phyloP scores from a whole-genome alignment of 92 coral and sea anemone genomes.

The Porites cylindrica region DNA sequence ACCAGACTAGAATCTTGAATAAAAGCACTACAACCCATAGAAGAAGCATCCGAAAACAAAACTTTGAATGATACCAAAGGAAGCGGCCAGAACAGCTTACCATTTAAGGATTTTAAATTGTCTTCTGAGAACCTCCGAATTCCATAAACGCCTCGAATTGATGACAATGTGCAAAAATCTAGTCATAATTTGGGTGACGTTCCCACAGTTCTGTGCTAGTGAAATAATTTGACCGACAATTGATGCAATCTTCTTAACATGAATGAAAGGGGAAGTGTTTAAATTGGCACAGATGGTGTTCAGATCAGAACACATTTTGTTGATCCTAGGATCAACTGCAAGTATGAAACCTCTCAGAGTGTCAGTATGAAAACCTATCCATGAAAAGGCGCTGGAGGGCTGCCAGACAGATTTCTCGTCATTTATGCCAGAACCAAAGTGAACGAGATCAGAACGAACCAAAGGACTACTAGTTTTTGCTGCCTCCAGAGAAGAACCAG shows the following conservation, averaged over 20 bases:
- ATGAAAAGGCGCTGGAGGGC: background rate
- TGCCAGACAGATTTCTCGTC: slow-evolving; percentile 3
- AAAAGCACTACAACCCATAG: background rate
- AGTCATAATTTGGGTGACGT: slow-evolving; percentile 25
- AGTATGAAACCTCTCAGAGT: background rate
- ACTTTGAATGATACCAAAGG: background rate
- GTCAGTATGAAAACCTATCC: slow-evolving; percentile 16
- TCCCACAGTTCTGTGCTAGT: background rate
- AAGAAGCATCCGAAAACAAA: slow-evolving; percentile 5
- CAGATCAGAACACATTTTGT: background rate
- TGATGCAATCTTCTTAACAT: slow-evolving; percentile 1
- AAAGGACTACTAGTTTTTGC: background rate
- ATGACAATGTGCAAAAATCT: slow-evolving; percentile 1
- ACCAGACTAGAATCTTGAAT: slow-evolving; percentile 8
- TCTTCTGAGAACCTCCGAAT: background rate
- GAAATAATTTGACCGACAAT: slow-evolving; percentile 14
- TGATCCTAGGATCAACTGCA: background rate
- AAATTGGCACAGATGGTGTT: background rate
- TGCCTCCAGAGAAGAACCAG: background rate
- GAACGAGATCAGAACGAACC: slow-evolving; percentile 4
- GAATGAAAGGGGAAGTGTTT: background rate
- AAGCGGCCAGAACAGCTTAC: background rate
- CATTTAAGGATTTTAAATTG: slow-evolving; percentile 4
- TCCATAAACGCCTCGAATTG: slow-evolving; percentile 3
- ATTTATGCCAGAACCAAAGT: background rate